Percentiles rank a stretch among this genome's conserved stretches.
Conservation (phyloP, 1,140 invertebrate genomes). For the Samia ricini region DNA sequence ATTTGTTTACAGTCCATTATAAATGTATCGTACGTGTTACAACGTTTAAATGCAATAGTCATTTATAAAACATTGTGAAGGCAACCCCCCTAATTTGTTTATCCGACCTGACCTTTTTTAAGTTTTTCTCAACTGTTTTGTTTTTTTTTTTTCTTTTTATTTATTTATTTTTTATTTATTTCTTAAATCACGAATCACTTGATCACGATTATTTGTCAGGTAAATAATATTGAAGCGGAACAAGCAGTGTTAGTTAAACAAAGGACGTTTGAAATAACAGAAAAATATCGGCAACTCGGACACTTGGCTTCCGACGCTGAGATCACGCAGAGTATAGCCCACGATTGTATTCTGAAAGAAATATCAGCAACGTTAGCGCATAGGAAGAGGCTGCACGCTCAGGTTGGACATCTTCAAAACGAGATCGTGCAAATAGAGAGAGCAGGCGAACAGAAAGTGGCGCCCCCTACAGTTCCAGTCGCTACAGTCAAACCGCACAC, state of each 20-base stretch:
- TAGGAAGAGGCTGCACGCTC: conserved; percentile 87
- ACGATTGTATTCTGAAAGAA: conserved; percentile 90
- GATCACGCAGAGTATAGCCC: conserved; percentile 82
- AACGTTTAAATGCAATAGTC: not conserved
- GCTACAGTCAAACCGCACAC: conserved; percentile 70
- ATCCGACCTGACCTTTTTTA: no score
- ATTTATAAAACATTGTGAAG: not conserved
- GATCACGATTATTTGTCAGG: conserved; percentile 45
- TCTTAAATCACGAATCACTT: not conserved
- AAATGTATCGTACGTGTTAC: not conserved
- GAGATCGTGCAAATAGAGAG: conserved; percentile 87
- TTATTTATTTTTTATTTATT: not conserved
- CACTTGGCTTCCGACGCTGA: conserved; percentile 75
- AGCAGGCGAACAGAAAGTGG: conserved; percentile 81
- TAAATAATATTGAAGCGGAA: conserved; percentile 82
- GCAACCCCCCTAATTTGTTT: not conserved
- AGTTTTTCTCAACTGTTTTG: no score
- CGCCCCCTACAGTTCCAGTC: conserved; percentile 74
- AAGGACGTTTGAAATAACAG: conserved; percentile 83
- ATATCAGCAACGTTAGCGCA: conserved; percentile 89
- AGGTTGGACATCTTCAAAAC: conserved; percentile 86
- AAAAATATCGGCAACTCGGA: conserved; percentile 80
- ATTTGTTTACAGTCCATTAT: not conserved
- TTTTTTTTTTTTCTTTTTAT: not conserved
- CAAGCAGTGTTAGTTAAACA: conserved; percentile 83